Evolutionary conservation across 2,797 vertebrate species (phyloP).

Genomic region (Hapalemur alaotrensis): DNA sequence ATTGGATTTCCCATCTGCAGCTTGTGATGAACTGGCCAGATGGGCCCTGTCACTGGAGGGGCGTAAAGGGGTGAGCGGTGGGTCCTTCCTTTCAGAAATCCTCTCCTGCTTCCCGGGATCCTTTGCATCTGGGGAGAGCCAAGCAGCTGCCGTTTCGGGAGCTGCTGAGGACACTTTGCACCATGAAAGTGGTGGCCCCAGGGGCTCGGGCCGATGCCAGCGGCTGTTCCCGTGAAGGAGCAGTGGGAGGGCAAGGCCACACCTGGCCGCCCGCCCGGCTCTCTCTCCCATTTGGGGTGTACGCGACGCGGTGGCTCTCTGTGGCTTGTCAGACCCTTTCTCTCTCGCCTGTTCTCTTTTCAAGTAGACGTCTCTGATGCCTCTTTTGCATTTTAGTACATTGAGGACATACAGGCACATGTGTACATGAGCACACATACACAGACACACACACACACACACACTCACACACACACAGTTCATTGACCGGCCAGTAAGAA

Average conservation of each 20-base stretch:
- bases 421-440: not conserved
- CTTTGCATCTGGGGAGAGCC: rapidly evolving
- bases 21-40: not conserved
- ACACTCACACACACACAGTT: too few species aligned
- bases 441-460: not conserved
- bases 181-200: rapidly evolving
- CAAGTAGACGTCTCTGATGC: not conserved
- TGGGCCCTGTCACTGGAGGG: rapidly evolving
- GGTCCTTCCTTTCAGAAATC: not conserved
- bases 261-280: rapidly evolving
- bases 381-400: not conserved
- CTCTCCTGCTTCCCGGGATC: rapidly evolving
- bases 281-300: rapidly evolving
- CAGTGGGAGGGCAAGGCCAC: rapidly evolving
- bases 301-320: rapidly evolving
- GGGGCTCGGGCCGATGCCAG: rapidly evolving
- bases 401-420: not conserved
- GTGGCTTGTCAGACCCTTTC: rapidly evolving
- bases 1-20: not conserved
- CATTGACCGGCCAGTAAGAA: too few species aligned
- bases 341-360: not conserved
- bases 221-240: rapidly evolving
- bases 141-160: rapidly evolving
- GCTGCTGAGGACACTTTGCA: rapidly evolving
- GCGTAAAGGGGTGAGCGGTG: rapidly evolving